These are phyloP conservation scores for Volucella inanis DNA, from an alignment of 2,888 invertebrate genomes.

Conservation along the genomic window DNA sequence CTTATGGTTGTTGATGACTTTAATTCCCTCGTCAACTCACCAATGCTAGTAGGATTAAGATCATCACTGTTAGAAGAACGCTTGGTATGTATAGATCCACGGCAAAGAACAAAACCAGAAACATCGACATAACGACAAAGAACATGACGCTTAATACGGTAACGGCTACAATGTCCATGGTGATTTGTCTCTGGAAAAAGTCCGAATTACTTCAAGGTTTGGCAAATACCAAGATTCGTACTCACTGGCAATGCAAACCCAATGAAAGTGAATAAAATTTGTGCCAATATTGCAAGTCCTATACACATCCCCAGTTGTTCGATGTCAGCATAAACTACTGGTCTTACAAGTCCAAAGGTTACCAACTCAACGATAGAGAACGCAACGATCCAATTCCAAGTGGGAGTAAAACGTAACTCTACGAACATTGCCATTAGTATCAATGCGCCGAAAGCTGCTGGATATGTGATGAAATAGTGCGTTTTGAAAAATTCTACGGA, in stretches of 20 bases:
- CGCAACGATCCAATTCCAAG: slow-evolving; percentile 32
- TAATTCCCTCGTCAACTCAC: neutral
- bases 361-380: slow-evolving; percentile 38
- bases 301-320: neutral
- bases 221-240: neutral
- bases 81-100: neutral
- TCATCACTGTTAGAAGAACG: neutral
- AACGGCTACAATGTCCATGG: neutral
- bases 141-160: neutral
- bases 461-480: neutral
- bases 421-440: slow-evolving; percentile 24
- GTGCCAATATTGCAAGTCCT: neutral
- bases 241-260: slow-evolving; percentile 28
- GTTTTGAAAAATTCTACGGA: slow-evolving; percentile 5
- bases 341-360: slow-evolving; percentile 7
- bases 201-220: neutral
- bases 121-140: neutral
- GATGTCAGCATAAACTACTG: slow-evolving; percentile 7
- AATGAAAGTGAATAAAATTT: neutral
- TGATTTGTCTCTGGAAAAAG: slow-evolving; percentile 20
- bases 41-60: slow-evolving; percentile 6
- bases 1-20: neutral
- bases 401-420: slow-evolving; percentile 28
- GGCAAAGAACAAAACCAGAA: slow-evolving; percentile 4
- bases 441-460: neutral